Conservation (phyloP, 2,797 vertebrate genomes). For the Craterocephalus amniculus region DNA sequence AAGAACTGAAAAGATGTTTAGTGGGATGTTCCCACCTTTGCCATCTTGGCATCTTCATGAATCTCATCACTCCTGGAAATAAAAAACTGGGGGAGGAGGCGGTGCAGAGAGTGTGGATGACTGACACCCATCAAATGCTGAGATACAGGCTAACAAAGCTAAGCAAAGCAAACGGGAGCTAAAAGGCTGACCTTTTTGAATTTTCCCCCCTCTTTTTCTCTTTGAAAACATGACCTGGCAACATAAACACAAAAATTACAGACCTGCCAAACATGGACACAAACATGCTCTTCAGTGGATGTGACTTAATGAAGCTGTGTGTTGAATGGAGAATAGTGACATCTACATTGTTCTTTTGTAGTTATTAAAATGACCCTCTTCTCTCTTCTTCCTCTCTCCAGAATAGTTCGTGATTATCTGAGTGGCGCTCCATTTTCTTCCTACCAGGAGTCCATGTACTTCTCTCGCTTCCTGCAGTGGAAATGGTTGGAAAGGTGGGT, state of each 20-base stretch:
- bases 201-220: too few relatives aligned
- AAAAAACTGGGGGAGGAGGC: too few relatives aligned
- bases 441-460: slow-evolving; percentile 91
- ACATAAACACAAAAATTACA: neutral
- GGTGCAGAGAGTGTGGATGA: too few relatives aligned
- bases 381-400: slow-evolving; percentile 62
- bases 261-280: slow-evolving; percentile 6
- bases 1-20: too few relatives aligned
- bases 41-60: too few relatives aligned
- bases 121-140: too few relatives aligned
- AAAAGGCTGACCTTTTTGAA: too few relatives aligned
- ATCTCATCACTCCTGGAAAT: too few relatives aligned
- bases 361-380: slow-evolving; percentile 41
- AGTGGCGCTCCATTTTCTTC: slow-evolving; percentile 90
- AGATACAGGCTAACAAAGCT: too few relatives aligned
- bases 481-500: slow-evolving; percentile 96
- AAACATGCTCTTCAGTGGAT: slow-evolving; percentile 16
- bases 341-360: slow-evolving; percentile 13
- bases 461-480: slow-evolving; percentile 95
- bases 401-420: slow-evolving; percentile 91
- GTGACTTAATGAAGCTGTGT: slow-evolving; percentile 24
- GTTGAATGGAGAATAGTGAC: slow-evolving; percentile 8
- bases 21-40: too few relatives aligned
- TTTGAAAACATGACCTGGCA: too few relatives aligned
- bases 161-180: too few relatives aligned